These are phyloP conservation scores for Caerostris extrusa DNA, from an alignment of 1,140 invertebrate species.

Conservation along the genomic window DNA sequence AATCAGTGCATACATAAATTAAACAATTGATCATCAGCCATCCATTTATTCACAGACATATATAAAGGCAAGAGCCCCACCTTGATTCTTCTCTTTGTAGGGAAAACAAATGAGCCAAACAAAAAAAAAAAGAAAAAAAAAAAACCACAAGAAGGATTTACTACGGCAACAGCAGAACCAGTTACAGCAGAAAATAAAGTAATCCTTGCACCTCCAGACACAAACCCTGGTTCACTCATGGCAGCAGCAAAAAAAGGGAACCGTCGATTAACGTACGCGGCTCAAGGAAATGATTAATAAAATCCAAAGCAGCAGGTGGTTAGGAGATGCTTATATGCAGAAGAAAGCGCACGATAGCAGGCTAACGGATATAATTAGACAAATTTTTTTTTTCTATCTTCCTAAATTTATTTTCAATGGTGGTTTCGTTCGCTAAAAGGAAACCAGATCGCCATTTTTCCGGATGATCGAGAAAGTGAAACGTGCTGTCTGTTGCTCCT, in stretches of 20 bases:
- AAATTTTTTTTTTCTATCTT: not conserved
- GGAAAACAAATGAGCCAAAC: not conserved
- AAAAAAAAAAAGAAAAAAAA: not conserved
- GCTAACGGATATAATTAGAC: conserved; percentile 6
- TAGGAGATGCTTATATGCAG: not conserved
- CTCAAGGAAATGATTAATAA: conserved; percentile 11
- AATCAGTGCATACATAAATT: conserved; percentile 1
- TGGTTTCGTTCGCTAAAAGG: not conserved
- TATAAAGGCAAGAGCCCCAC: not conserved
- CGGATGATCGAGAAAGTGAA: not conserved
- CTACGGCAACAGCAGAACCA: not conserved
- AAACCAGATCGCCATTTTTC: not conserved
- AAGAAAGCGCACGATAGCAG: not conserved
- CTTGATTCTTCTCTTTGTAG: not conserved
- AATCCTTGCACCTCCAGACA: conserved; percentile 29
- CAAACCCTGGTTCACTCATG: not conserved
- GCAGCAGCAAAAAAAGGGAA: not conserved
- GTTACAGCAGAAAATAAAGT: not conserved
- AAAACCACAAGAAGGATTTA: not conserved
- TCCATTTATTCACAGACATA: conserved; percentile 18
- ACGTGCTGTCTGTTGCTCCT: not conserved
- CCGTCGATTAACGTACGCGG: not conserved
- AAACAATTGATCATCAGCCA: conserved; percentile 26
- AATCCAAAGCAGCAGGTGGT: conserved; percentile 6
- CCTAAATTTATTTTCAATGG: not conserved